Evolutionary conservation across 2,888 invertebrate genomes (phyloP).

Genomic region (Drosophila birchii): DNA sequence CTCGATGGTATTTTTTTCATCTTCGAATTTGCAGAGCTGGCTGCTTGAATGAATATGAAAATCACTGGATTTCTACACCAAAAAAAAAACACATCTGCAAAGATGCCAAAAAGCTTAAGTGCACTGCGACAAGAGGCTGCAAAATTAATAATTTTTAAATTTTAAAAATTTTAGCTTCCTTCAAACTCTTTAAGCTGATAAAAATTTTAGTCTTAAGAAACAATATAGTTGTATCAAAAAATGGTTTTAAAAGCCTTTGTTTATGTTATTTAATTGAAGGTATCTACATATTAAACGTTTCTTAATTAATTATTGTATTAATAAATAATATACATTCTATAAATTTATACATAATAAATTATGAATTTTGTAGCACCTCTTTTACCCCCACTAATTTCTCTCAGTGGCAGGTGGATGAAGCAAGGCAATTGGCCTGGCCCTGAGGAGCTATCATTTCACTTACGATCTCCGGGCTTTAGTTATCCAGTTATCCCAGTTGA

Average conservation of each 20-base stretch:
- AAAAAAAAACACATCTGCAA: constrained; percentile 27
- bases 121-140: background rate
- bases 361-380: too few species aligned
- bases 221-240: background rate
- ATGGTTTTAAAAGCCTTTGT: background rate
- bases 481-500: constrained; percentile 60
- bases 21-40: constrained; percentile 69
- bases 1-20: constrained; percentile 40
- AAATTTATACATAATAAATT: background rate
- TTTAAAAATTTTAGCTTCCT: background rate
- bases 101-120: constrained; percentile 58
- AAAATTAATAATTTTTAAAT: background rate
- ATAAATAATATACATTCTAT: background rate
- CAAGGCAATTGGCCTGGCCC: constrained; percentile 60
- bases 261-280: background rate
- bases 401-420: constrained; percentile 24
- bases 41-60: constrained; percentile 73
- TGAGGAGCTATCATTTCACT: constrained; percentile 77
- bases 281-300: background rate
- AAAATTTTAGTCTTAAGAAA: background rate
- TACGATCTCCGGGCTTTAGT: constrained; percentile 51
- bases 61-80: constrained; percentile 73
- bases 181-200: background rate
- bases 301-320: background rate
- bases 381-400: background rate